These are phyloP conservation scores for Platygyra sinensis DNA, from an alignment of 64 coral and sea anemone genomes.

Conservation along the genomic window DNA sequence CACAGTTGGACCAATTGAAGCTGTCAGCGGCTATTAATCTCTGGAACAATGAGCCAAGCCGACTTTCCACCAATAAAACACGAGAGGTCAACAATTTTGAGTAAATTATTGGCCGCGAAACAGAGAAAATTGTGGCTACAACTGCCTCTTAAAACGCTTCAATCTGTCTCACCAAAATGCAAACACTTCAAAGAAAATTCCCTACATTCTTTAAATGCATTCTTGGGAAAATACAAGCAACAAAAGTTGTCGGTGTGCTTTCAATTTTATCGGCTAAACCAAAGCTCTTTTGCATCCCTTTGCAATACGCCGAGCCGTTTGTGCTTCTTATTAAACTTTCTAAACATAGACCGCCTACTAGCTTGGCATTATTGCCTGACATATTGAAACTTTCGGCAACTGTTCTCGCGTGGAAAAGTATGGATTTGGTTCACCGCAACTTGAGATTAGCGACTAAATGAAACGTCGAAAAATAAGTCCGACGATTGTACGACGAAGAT, in stretches of 20 bases:
- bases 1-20: slow-evolving; percentile 90
- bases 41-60: slow-evolving; percentile 78
- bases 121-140: not conserved
- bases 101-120: slow-evolving; percentile 35
- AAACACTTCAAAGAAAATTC: slow-evolving; percentile 9
- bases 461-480: not conserved
- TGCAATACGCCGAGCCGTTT: slow-evolving; percentile 82
- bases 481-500: not conserved
- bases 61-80: slow-evolving; percentile 76
- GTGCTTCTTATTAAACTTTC: slow-evolving; percentile 93
- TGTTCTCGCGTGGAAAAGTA: not conserved
- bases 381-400: slow-evolving; percentile 91
- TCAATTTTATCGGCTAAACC: slow-evolving; percentile 33
- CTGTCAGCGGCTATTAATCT: slow-evolving; percentile 96
- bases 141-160: not conserved
- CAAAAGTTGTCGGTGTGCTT: slow-evolving; percentile 53
- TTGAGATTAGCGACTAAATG: not conserved
- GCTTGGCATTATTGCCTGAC: slow-evolving; percentile 75
- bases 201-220: slow-evolving; percentile 20
- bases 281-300: slow-evolving; percentile 60
- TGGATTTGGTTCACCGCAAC: not conserved
- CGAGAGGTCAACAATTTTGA: slow-evolving; percentile 57
- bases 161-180: not conserved
- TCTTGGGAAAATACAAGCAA: slow-evolving; percentile 45
- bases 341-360: slow-evolving; percentile 99